Base-by-base conservation (phyloP, 2,113 vertebrate species). In the Pseudorectes ferrugineus region DNA sequence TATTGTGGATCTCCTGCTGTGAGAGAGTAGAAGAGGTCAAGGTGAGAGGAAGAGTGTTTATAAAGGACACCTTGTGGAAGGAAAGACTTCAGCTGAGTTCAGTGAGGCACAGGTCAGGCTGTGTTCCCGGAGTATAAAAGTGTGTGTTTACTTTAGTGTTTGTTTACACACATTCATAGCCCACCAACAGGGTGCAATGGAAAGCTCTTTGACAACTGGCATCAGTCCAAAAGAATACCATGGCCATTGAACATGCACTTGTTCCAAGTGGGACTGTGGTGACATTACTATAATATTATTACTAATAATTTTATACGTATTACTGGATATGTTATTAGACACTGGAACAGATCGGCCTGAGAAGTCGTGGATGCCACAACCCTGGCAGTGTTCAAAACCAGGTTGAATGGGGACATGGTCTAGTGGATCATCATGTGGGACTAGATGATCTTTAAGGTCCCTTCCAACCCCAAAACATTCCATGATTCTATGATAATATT, bases 341-440 rank as follows among this genome's bases (percentile, higher is more conserved):
- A 23, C 22, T 18, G 45, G 7, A 51, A 19, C 22, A 43, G 25
- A 49, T 76, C 4, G 17, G 33, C 26, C 35, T 49, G 43, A 40
- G 43, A 58, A 28, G 29, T 2, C 40, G 25, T 75, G 35, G 43
- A 16, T 85, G 24, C 59, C 35, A 29, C 42, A 65, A 5, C 3
- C 17, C 45, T 43, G 62, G 43, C 33, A 51, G 22, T 59, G 62
- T 51, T 59, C 31, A 43, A 85, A 51, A 23, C 82, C 22, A 18
- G 9, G 13, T 1, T 75, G 52, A 14, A 22, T 0, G 0, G 11
- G 43, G 25, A 25, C 43, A 26, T 58, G 43, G 35, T 49, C 35
- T 26, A 25, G n/a, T n/a, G n/a, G n/a, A n/a, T n/a, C n/a, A n/a
- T n/a, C 0, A 0, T 4, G 9, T 42, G 52, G 36, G 48, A 25